A percentile compares a stretch with the other conserved stretches of the same genome.
These are phyloP conservation scores for Galerucella pusilla DNA, from an alignment of 2,888 invertebrate genomes.

Conservation along the genomic window DNA sequence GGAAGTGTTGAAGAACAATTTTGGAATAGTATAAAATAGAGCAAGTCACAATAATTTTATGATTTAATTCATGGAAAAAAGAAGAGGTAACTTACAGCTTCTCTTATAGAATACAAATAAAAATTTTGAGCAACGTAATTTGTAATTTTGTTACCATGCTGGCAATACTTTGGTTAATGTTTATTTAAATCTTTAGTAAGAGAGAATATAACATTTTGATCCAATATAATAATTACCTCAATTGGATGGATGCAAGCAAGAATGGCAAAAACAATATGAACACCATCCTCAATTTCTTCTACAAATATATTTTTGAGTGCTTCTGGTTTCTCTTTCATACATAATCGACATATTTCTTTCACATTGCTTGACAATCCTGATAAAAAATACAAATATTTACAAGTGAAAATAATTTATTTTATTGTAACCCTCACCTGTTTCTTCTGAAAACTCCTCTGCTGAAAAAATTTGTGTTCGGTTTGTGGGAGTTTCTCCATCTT, in stretches of 20 bases:
- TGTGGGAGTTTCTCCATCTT: background rate
- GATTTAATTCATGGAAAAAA: background rate
- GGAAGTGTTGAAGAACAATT: constrained; percentile 36
- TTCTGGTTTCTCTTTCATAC: constrained; percentile 34
- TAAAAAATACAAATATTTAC: background rate
- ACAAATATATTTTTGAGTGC: constrained; percentile 39
- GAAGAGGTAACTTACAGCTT: no score
- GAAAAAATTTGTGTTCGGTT: constrained; percentile 2
- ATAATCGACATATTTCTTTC: constrained; percentile 42
- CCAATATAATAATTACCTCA: constrained; percentile 42
- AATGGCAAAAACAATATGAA: constrained; percentile 47
- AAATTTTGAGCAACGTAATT: background rate
- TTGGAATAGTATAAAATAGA: constrained; percentile 28
- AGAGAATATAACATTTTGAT: no score
- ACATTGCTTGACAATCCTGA: background rate
- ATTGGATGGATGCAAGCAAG: constrained; percentile 51
- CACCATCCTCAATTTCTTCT: constrained; percentile 43
- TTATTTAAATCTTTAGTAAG: no score
- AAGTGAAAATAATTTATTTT: background rate
- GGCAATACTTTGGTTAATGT: no score
- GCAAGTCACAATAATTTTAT: background rate
- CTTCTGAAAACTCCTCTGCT: constrained; percentile 8
- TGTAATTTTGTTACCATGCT: no score
- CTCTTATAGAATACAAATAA: background rate
- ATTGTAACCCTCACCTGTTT: background rate